Conservation (phyloP, 1,140 invertebrate species). For the Pogonomyrmex barbatus region DNA sequence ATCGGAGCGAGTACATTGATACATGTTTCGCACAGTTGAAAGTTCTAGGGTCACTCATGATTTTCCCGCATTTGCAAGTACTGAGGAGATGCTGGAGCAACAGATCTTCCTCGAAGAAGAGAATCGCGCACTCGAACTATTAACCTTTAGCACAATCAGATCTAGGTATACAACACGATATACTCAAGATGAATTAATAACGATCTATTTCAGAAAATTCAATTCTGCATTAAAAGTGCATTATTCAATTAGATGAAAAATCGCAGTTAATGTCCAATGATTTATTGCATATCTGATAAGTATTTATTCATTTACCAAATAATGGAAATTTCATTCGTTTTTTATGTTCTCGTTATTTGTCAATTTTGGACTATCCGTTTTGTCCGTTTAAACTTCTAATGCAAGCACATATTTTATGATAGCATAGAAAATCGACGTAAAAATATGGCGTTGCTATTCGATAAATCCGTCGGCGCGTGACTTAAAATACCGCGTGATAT, state of each 20-base stretch:
- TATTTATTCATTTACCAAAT: neutral
- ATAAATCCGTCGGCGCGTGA: constrained; percentile 34
- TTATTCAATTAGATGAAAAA: neutral
- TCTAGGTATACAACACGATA: neutral
- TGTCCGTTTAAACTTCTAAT: constrained; percentile 13
- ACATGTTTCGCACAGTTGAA: constrained; percentile 50
- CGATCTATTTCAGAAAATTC: neutral
- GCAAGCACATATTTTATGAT: neutral
- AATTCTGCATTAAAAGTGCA: neutral
- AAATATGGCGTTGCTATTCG: constrained; percentile 7
- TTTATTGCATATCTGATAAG: neutral
- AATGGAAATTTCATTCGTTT: neutral
- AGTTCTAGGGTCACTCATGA: constrained; percentile 58
- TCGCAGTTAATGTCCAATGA: neutral
- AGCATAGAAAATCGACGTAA: neutral
- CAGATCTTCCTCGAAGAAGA: constrained; percentile 4
- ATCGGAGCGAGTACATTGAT: constrained; percentile 11
- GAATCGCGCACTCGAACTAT: constrained; percentile 13
- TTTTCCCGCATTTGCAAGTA: constrained; percentile 34
- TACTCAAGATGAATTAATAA: constrained; percentile 11
- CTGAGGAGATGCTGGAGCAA: neutral
- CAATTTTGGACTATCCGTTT: constrained; percentile 26
- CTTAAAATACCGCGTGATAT: constrained; percentile 32
- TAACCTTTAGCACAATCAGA: constrained; percentile 19
- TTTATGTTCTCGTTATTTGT: neutral